Evolutionary conservation across 2,888 invertebrate genomes (phyloP).

Genomic region (Thymelicus lineola): DNA sequence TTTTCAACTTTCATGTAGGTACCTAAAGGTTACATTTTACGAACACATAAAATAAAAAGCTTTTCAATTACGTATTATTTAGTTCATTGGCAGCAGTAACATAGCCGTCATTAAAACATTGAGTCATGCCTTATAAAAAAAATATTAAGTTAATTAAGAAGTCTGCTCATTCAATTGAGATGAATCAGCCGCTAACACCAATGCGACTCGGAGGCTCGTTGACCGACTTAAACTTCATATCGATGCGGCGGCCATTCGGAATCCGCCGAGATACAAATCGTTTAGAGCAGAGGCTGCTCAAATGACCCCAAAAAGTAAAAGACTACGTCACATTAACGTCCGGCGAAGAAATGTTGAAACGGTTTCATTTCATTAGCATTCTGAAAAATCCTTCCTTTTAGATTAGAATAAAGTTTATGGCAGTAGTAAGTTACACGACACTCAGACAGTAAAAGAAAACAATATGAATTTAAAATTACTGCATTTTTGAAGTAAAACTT

Average conservation of each 20-base stretch:
- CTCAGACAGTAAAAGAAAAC: too few relatives aligned
- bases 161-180: conserved; percentile 58
- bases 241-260: conserved; percentile 45
- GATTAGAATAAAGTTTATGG: too few relatives aligned
- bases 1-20: too few relatives aligned
- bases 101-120: conserved; percentile 33
- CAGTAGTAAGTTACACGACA: too few relatives aligned
- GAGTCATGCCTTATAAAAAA: conserved; percentile 48
- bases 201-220: conserved; percentile 52
- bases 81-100: neutral
- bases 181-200: conserved; percentile 49
- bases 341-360: conserved; percentile 11
- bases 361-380: conserved; percentile 3
- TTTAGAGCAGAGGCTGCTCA: conserved; percentile 20
- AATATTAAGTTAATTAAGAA: conserved; percentile 59
- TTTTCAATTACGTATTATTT: neutral
- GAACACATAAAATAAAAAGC: neutral
- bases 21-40: neutral
- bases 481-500: too few relatives aligned
- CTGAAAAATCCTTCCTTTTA: neutral
- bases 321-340: conserved; percentile 1
- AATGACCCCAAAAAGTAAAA: conserved; percentile 34
- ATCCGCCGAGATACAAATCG: conserved; percentile 32
- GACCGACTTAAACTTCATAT: conserved; percentile 64
- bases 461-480: too few relatives aligned